Evolutionary conservation across 2,113 vertebrate genomes (phyloP), one percentile per base, ranked within the genome.

Genomic region (Sturnira hondurensis): DNA sequence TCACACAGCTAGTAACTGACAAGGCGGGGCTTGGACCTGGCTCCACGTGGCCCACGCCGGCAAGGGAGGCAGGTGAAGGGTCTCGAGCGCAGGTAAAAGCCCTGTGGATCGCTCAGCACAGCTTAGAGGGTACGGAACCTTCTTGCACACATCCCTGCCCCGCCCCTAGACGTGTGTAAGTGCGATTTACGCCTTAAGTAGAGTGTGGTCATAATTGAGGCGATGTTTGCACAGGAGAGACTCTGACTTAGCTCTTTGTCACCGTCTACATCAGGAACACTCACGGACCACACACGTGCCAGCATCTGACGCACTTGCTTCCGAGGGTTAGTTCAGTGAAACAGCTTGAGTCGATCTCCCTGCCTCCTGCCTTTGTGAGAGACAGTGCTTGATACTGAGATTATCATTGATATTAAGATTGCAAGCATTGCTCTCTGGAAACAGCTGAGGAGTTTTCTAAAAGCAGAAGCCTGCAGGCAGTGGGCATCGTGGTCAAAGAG

Each of bases 261-360:
- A 11, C 41, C 11, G 8, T 36, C 28, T 6, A 0, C 2, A 28
- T 24, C 47, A 28, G 73, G 3, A 16, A 47, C 13, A 2, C 19
- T 22, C 36, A 5, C 22, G 0, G n/a, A 12, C 56, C 86, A 43
- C 36, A n/a, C 47, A n/a, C 63, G 3, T 2, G 3, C 19, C 87
- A 20, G 13, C 7, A 0, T 50, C 26, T 1, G 68, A 43, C 19
- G 26, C 56, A 2, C 15, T 0, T 6, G 6, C 5, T 36, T 13
- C 33, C 58, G 14, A 2, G 2, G 41, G 24, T 28, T 20, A 68
- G 38, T 5, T 43, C 86, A 45, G 0, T 28, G 43, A 11, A 70
- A 50, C 31, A 43, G 1, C 73, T 19, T 4, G 19, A 17, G 24
- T 19, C 9, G 7, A 6, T 24, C 36, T 47, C 50, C 36, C 52